Conservation (phyloP, 2,113 vertebrate genomes). For the Chaetorhynchus papuensis region DNA sequence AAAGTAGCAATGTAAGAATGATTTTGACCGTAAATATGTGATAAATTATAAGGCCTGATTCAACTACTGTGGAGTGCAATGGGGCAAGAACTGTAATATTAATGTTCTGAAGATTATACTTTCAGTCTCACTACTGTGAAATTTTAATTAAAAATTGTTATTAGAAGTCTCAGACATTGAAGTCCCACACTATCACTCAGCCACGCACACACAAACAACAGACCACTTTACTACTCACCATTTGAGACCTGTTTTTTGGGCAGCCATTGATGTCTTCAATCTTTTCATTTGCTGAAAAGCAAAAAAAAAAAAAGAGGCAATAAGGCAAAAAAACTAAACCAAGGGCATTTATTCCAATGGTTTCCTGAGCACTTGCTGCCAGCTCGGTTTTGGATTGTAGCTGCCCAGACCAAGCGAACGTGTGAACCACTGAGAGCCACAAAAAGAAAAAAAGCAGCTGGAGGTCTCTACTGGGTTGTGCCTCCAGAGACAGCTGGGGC, state of each 20-base stretch:
- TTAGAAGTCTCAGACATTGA: not conserved
- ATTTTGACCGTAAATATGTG: not conserved
- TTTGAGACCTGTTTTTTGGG: constrained; percentile 95
- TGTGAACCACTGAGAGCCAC: constrained; percentile 65
- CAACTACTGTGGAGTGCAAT: not conserved
- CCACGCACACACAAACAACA: not conserved
- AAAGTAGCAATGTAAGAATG: not conserved
- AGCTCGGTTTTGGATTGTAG: not conserved
- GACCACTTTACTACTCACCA: constrained; percentile 80
- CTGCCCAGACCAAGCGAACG: constrained; percentile 62
- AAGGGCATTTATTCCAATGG: not conserved
- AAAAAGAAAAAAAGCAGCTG: constrained; percentile 40
- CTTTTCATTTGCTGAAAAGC: constrained; percentile 93
- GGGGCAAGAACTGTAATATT: not conserved
- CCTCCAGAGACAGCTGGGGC: constrained; percentile 85
- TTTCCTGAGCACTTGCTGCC: constrained; percentile 23
- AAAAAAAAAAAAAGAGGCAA: not conserved
- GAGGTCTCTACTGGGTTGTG: constrained; percentile 64
- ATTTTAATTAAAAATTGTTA: not conserved
- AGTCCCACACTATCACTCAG: not conserved
- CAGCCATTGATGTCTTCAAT: constrained; percentile 97
- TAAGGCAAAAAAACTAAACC: not conserved
- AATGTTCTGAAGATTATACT: not conserved
- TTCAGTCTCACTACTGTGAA: not conserved
- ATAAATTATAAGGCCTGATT: not conserved